Conservation (phyloP, 2,888 invertebrate species). For the Erebia epiphron region DNA sequence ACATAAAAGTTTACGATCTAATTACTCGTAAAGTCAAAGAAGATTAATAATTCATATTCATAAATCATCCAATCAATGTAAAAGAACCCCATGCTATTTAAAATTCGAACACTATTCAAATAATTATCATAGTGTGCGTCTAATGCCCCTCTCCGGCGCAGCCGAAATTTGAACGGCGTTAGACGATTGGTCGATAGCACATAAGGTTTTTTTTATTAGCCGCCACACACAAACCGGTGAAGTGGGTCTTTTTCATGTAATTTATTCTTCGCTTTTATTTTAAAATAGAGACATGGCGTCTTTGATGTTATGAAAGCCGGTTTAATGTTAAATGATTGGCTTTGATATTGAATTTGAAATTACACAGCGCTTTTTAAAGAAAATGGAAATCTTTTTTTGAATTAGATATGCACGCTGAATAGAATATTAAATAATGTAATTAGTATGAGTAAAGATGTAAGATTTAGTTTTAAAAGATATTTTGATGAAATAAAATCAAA, state of each 20-base stretch:
- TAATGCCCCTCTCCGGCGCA: slow-evolving; percentile 47
- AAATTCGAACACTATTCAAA: slow-evolving; percentile 9
- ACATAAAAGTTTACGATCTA: no score
- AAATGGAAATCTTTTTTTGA: neutral
- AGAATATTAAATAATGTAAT: no score
- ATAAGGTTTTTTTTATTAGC: slow-evolving; percentile 35
- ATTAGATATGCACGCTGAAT: neutral
- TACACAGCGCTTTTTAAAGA: neutral
- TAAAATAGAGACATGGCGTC: slow-evolving; percentile 35
- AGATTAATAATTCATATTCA: neutral
- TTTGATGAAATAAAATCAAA: no score
- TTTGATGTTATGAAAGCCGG: slow-evolving; percentile 20
- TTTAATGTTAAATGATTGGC: slow-evolving; percentile 8
- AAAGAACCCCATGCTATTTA: slow-evolving; percentile 10
- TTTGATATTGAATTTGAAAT: slow-evolving; percentile 11
- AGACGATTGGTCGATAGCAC: slow-evolving; percentile 69
- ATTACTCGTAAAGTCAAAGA: no score
- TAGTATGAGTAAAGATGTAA: no score
- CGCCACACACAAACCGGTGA: slow-evolving; percentile 32
- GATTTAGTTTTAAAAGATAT: no score
- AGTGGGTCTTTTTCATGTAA: slow-evolving; percentile 38
- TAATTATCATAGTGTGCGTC: slow-evolving; percentile 52
- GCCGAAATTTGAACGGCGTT: slow-evolving; percentile 72
- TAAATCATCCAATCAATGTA: slow-evolving; percentile 7
- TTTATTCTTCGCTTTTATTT: slow-evolving; percentile 35